phyloP scores from a whole-genome alignment of 2,113 vertebrate genomes.

The Athene cunicularia region DNA sequence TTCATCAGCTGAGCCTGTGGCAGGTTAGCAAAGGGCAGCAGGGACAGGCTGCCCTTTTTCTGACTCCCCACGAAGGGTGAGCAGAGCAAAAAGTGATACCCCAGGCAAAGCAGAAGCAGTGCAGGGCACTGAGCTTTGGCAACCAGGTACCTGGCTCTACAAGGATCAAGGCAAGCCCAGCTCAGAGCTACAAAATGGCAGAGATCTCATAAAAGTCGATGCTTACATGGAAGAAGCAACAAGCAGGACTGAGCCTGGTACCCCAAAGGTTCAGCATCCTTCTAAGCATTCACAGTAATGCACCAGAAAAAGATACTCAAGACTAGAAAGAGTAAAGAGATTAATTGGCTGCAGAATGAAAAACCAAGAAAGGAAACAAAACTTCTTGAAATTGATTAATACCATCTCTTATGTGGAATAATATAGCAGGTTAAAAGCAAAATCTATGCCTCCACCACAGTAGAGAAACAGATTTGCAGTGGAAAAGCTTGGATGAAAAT shows the following conservation, averaged over 20 bases:
- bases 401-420: not conserved
- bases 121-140: not conserved
- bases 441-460: not conserved
- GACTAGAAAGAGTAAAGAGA: not conserved
- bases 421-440: not conserved
- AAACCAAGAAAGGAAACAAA: not conserved
- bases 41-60: not conserved
- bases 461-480: not conserved
- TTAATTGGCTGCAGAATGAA: not conserved
- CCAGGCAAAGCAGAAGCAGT: not conserved
- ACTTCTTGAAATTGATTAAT: not conserved
- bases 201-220: rapidly evolving
- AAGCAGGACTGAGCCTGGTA: not conserved
- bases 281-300: not conserved
- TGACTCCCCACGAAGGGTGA: not conserved
- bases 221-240: not conserved
- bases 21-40: not conserved
- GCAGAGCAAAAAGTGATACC: not conserved
- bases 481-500: not conserved
- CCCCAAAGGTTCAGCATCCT: not conserved
- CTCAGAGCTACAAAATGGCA: not conserved
- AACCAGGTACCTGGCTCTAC: not conserved
- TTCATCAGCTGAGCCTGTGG: not conserved
- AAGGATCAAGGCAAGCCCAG: not conserved
- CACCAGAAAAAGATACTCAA: not conserved